A percentile compares a stretch with the other conserved stretches of the same genome.
Evolutionary conservation across 2,797 vertebrate species (phyloP).

Genomic region (Myotis pilosus): DNA sequence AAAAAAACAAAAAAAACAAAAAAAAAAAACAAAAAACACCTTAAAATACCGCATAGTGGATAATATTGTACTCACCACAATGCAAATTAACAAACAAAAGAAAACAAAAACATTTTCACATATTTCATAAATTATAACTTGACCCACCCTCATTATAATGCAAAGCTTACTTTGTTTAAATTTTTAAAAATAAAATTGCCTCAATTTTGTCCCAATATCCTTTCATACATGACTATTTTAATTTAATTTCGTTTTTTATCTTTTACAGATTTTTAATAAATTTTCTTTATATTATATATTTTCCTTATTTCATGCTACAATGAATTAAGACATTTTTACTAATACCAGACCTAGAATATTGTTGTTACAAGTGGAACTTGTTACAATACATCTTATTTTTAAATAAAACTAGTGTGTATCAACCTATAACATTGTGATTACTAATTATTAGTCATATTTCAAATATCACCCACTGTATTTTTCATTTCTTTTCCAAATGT

Average conservation of each 20-base stretch:
- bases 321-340: not conserved
- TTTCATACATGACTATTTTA: not conserved
- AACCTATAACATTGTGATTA: not conserved
- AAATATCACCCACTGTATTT: not conserved
- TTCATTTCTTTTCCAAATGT: not conserved
- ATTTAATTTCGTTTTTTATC: not conserved
- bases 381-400: not conserved
- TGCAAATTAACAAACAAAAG: not conserved
- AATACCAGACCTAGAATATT: not conserved
- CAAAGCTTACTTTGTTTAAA: not conserved
- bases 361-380: not conserved
- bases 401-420: not conserved
- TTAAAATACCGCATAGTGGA: too few relatives aligned
- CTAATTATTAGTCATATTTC: not conserved
- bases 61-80: not conserved
- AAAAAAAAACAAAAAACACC: too few relatives aligned
- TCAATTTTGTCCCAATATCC: not conserved
- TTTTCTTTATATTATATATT: not conserved
- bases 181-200: not conserved
- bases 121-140: not conserved
- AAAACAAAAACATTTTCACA: not conserved
- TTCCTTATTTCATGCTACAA: not conserved
- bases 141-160: not conserved
- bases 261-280: not conserved
- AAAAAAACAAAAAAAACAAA: too few relatives aligned